These are phyloP conservation scores for Narcine bancroftii DNA, from an alignment of 2,113 vertebrate genomes.

Conservation along the genomic window DNA sequence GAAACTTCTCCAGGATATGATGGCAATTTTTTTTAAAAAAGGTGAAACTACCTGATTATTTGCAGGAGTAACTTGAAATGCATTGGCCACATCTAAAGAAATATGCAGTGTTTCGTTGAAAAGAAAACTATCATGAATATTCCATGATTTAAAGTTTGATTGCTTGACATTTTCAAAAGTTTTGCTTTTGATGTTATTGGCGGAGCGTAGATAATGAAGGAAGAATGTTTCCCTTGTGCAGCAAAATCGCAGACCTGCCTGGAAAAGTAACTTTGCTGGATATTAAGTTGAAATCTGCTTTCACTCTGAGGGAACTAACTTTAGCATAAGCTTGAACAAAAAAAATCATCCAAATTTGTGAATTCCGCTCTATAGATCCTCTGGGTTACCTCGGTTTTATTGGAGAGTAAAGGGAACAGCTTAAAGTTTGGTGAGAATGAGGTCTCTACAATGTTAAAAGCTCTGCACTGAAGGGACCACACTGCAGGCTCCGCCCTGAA, in stretches of 20 bases:
- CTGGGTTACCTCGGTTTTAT: neutral
- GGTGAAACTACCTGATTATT: neutral
- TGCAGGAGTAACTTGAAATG: neutral
- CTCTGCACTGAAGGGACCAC: no score
- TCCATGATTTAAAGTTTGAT: neutral
- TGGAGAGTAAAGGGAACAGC: neutral
- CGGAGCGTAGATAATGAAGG: neutral
- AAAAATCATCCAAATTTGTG: neutral
- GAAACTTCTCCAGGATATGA: neutral
- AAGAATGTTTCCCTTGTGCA: neutral
- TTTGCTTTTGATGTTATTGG: slow-evolving; percentile 21
- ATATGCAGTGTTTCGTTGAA: neutral
- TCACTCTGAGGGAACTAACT: neutral
- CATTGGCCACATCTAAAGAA: neutral
- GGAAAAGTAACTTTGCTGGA: neutral
- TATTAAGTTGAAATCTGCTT: neutral
- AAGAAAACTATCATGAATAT: neutral
- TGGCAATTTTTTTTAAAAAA: neutral
- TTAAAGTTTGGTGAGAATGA: neutral
- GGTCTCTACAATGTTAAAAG: no score
- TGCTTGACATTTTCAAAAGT: neutral
- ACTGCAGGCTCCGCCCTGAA: no score
- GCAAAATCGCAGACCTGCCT: neutral
- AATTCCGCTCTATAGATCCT: neutral
- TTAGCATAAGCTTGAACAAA: neutral